These are phyloP conservation scores for Abrostola tripartita DNA, from an alignment of 2,888 invertebrate species.

Conservation along the genomic window DNA sequence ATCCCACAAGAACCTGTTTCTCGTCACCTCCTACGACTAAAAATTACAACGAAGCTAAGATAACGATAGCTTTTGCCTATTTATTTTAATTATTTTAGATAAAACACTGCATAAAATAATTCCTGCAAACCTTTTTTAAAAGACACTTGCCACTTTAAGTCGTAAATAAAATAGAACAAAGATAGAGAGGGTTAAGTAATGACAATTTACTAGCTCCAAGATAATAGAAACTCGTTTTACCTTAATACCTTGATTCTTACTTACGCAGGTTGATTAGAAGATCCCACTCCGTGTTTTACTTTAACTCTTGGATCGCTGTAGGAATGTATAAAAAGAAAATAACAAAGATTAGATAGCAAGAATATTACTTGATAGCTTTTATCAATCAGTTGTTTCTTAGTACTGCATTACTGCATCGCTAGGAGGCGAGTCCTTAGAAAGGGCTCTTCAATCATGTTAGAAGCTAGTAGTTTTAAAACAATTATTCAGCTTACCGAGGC, in stretches of 20 bases:
- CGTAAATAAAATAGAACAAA: slow-evolving; percentile 45
- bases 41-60: neutral
- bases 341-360: slow-evolving; percentile 32
- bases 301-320: slow-evolving; percentile 7
- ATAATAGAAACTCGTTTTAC: slow-evolving; percentile 43
- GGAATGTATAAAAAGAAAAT: slow-evolving; percentile 25
- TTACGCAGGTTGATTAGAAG: slow-evolving; percentile 44
- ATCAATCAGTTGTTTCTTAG: slow-evolving; percentile 55
- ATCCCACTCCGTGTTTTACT: slow-evolving; percentile 21
- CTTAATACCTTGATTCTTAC: slow-evolving; percentile 41
- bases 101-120: slow-evolving; percentile 30
- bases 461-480: slow-evolving; percentile 60
- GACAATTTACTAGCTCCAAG: slow-evolving; percentile 41
- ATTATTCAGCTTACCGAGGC: slow-evolving; percentile 50
- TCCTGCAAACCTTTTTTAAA: slow-evolving; percentile 32
- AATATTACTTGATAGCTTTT: slow-evolving; percentile 51
- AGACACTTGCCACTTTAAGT: slow-evolving; percentile 41
- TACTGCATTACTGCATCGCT: slow-evolving; percentile 37
- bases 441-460: slow-evolving; percentile 54
- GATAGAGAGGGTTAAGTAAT: slow-evolving; percentile 47
- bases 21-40: neutral
- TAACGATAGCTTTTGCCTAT: neutral
- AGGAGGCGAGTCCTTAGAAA: slow-evolving; percentile 44
- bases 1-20: slow-evolving; percentile 3
- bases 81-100: slow-evolving; percentile 4